Conservation (phyloP, 1,140 invertebrate species). For the Drosophila serrata region DNA sequence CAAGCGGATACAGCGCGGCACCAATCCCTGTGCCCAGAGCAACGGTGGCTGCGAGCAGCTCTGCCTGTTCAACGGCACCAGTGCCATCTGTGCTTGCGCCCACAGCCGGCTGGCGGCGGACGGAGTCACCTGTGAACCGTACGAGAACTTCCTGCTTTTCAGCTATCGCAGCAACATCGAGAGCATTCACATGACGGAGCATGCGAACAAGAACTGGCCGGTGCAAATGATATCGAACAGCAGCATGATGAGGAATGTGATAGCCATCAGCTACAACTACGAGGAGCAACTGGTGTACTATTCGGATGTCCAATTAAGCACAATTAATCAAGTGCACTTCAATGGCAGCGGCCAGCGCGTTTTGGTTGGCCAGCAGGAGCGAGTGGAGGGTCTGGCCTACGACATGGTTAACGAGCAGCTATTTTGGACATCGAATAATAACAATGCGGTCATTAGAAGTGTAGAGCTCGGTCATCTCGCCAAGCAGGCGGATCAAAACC, state of each 20-base stretch:
- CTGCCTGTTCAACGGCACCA: slow-evolving; percentile 91
- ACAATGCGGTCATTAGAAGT: slow-evolving; percentile 90
- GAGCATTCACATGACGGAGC: slow-evolving; percentile 90
- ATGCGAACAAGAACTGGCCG: slow-evolving; percentile 91
- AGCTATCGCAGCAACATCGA: slow-evolving; percentile 91
- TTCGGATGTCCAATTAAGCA: slow-evolving; percentile 94
- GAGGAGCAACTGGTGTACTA: slow-evolving; percentile 90
- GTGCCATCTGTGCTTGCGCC: slow-evolving; percentile 90
- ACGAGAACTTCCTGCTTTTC: slow-evolving; percentile 92
- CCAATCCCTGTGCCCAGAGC: slow-evolving; percentile 89
- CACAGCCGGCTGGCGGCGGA: slow-evolving; percentile 90
- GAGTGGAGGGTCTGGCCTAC: slow-evolving; percentile 94
- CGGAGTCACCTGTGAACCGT: slow-evolving; percentile 89
- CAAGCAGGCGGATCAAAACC: slow-evolving; percentile 79
- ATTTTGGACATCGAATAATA: slow-evolving; percentile 95
- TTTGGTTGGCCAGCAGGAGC: slow-evolving; percentile 91
- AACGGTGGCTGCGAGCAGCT: slow-evolving; percentile 93
- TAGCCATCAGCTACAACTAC: slow-evolving; percentile 94
- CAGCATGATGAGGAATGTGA: slow-evolving; percentile 91
- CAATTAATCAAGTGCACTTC: slow-evolving; percentile 93
- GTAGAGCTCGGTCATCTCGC: slow-evolving; percentile 86
- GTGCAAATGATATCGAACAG: slow-evolving; percentile 90
- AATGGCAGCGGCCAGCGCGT: slow-evolving; percentile 91
- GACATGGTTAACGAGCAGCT: slow-evolving; percentile 89
- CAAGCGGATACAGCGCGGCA: slow-evolving; percentile 86